These are phyloP conservation scores for Columba guinea DNA, from an alignment of 2,797 vertebrate genomes.

Conservation along the genomic window DNA sequence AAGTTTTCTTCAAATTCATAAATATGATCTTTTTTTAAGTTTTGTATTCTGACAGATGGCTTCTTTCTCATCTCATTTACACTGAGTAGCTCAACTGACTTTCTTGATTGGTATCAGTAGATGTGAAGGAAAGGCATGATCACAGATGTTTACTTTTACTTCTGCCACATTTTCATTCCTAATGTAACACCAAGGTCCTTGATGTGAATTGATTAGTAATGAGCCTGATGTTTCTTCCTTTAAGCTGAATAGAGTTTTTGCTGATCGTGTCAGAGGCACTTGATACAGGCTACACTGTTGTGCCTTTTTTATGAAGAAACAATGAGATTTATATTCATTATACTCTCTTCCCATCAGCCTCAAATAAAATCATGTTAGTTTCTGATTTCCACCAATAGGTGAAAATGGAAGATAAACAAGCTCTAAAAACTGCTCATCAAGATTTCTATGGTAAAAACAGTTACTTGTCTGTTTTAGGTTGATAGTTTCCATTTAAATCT, in stretches of 20 bases:
- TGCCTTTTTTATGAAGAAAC: background rate
- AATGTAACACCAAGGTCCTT: background rate
- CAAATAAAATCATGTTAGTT: background rate
- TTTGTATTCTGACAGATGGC: background rate
- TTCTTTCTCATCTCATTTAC: background rate
- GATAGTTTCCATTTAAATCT: background rate
- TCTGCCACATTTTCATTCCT: background rate
- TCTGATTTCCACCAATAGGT: background rate
- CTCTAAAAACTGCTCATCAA: background rate
- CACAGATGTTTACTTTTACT: background rate
- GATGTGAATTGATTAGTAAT: background rate
- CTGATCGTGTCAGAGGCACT: background rate
- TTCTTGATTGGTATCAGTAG: background rate
- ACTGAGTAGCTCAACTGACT: background rate
- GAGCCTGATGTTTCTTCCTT: background rate
- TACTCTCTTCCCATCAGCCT: background rate
- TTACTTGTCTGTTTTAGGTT: background rate
- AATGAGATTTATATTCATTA: background rate
- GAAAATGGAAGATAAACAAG: background rate
- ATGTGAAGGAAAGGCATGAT: background rate
- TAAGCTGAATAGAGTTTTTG: background rate
- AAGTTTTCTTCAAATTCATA: conserved; percentile 13
- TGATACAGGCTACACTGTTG: background rate
- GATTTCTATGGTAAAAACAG: background rate
- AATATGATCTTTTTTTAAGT: background rate